Evolutionary conservation across 2,113 vertebrate genomes (phyloP), one percentile per base, ranked within the genome.

Genomic region (Oncorhynchus nerka): DNA sequence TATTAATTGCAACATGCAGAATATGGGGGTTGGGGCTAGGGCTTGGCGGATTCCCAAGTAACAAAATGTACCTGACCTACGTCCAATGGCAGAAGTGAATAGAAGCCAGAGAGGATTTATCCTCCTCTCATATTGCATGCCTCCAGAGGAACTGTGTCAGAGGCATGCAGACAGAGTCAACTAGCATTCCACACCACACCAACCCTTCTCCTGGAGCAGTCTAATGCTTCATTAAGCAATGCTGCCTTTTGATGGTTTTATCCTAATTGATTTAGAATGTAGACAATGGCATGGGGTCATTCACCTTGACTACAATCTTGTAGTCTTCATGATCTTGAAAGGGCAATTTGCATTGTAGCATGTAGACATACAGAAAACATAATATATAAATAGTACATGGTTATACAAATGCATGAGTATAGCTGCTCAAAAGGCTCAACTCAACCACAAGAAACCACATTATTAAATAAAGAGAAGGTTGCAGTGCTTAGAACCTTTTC

Each of bases 71-170:
- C 65, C 28, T 67, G 65, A 67, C 4, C 65, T 16, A 30, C 13
- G 26, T 67, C 65, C 65, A 67, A 28, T 5, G 15, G 65, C 12
- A 67, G 55, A 20, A 57, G 65, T 67, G 26, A 32, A 67, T 32
- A 67, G 12, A 32, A 28, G 28, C 65, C 65, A 28, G 8, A 67
- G 65, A 67, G 65, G 15, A 67, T 32, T 67, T 66, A 66, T 66
- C 65, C 28, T 12, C 65, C 28, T 67, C 65, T 67, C 24, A 16
- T 28, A 30, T 67, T 30, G 65, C 65, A 32, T 28, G 15, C 65
- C 15, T 30, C 28, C 65, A 67, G 28, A 67, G 65, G 28, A 67
- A 67, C 65, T 67, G 28, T 67, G 65, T 67, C 28, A 67, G 65
- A 32, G 65, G 28, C 65, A 67, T 30, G 24, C 65, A 32, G 62